These are phyloP conservation scores for Alcis repandata DNA, from an alignment of 2,888 invertebrate species.

Conservation along the genomic window DNA sequence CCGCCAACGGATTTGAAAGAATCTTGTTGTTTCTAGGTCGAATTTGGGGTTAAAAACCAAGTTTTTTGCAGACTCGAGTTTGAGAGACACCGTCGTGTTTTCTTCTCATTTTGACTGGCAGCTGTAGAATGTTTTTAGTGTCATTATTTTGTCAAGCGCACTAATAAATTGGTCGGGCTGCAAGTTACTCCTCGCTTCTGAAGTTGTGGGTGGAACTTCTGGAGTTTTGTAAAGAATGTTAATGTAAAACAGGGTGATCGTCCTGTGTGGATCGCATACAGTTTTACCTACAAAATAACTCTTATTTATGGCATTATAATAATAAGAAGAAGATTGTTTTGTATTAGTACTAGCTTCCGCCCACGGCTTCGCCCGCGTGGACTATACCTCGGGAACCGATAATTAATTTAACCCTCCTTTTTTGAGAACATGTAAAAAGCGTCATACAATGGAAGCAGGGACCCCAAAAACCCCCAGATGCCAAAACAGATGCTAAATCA, in stretches of 20 bases:
- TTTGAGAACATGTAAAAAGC: no score
- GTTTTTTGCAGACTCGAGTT: background rate
- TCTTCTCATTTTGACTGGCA: background rate
- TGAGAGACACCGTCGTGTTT: background rate
- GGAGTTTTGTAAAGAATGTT: slow-evolving; percentile 3
- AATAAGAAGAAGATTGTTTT: no score
- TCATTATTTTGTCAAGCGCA: no score
- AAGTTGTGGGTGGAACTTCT: slow-evolving; percentile 2
- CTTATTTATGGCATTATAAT: background rate
- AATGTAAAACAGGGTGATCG: background rate
- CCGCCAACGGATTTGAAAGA: slow-evolving; percentile 30
- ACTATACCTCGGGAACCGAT: no score
- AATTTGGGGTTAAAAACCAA: slow-evolving; percentile 13
- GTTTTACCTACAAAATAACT: background rate
- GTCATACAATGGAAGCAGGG: no score
- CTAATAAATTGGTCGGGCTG: background rate
- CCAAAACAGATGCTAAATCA: no score
- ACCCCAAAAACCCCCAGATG: no score
- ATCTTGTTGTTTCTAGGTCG: slow-evolving; percentile 15
- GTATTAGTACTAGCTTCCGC: no score
- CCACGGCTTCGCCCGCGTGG: no score
- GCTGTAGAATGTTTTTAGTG: background rate
- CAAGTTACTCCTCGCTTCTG: background rate
- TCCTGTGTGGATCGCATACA: background rate
- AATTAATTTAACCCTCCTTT: no score